phyloP scores from a whole-genome alignment of 2,113 vertebrate species.

The Nestor notabilis region DNA sequence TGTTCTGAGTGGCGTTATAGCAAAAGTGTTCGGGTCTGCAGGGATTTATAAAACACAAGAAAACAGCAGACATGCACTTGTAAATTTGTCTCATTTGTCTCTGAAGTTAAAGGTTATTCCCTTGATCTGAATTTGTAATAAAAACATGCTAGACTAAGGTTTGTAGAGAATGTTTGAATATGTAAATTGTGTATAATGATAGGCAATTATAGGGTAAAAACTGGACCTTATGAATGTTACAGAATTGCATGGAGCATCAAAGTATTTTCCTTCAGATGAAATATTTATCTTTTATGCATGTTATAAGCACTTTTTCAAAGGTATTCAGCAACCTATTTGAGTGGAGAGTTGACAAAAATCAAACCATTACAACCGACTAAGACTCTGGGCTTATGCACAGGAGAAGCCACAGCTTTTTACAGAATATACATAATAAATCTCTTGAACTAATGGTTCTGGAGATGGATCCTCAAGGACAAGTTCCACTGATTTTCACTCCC shows the following conservation, averaged over 20 bases:
- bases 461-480: slow-evolving; percentile 48
- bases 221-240: slow-evolving; percentile 72
- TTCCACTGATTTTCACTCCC: slow-evolving; percentile 55
- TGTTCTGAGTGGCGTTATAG: slow-evolving; percentile 81
- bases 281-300: slow-evolving; percentile 62
- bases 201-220: slow-evolving; percentile 83
- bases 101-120: slow-evolving; percentile 90
- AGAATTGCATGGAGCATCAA: slow-evolving; percentile 47
- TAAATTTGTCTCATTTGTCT: slow-evolving; percentile 88
- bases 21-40: slow-evolving; percentile 78
- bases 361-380: slow-evolving; percentile 47
- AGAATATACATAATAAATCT: slow-evolving; percentile 36
- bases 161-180: slow-evolving; percentile 82
- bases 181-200: slow-evolving; percentile 84
- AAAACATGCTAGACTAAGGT: slow-evolving; percentile 83
- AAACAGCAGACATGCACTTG: slow-evolving; percentile 87
- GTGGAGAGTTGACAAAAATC: slow-evolving; percentile 62
- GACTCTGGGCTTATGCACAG: slow-evolving; percentile 40
- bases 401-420: slow-evolving; percentile 63
- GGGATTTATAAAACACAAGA: slow-evolving; percentile 83
- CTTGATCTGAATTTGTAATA: slow-evolving; percentile 88
- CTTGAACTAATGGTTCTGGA: slow-evolving; percentile 45
- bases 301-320: slow-evolving; percentile 47
- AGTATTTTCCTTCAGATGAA: slow-evolving; percentile 62
- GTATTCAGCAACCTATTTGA: slow-evolving; percentile 65